Conservation (phyloP, 2,888 invertebrate species). For the Andrena trimmerana region DNA sequence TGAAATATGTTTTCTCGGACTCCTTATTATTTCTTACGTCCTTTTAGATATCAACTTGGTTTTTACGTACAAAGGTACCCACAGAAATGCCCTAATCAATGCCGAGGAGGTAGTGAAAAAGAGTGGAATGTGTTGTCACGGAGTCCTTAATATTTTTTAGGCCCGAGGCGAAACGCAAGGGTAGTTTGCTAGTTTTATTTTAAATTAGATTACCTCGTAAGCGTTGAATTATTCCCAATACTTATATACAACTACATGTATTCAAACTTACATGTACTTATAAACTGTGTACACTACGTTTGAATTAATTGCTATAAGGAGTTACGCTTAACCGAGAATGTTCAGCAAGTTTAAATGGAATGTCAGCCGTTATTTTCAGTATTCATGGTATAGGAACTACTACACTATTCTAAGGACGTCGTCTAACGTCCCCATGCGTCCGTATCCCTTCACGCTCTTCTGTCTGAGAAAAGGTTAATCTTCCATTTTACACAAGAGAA, state of each 20-base stretch:
- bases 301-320: not conserved
- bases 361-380: slow-evolving; percentile 47
- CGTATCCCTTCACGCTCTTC: slow-evolving; percentile 32
- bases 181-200: not conserved
- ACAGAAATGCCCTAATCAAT: no score
- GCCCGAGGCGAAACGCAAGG: no score
- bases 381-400: slow-evolving; percentile 20
- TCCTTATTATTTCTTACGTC: no score
- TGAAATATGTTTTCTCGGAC: no score
- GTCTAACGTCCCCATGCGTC: slow-evolving; percentile 7
- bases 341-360: slow-evolving; percentile 59
- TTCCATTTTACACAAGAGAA: slow-evolving; percentile 58
- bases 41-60: no score
- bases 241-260: not conserved
- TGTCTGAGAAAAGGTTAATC: slow-evolving; percentile 61
- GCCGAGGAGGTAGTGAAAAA: no score
- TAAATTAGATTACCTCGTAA: slow-evolving; percentile 2
- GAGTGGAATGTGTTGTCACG: no score
- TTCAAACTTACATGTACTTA: not conserved
- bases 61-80: no score
- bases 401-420: slow-evolving; percentile 33
- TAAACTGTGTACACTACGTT: not conserved
- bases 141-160: no score
- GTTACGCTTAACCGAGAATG: slow-evolving; percentile 23
- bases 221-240: not conserved